These are phyloP conservation scores for Ectobius pallidus DNA, from an alignment of 2,888 invertebrate species.

Conservation along the genomic window DNA sequence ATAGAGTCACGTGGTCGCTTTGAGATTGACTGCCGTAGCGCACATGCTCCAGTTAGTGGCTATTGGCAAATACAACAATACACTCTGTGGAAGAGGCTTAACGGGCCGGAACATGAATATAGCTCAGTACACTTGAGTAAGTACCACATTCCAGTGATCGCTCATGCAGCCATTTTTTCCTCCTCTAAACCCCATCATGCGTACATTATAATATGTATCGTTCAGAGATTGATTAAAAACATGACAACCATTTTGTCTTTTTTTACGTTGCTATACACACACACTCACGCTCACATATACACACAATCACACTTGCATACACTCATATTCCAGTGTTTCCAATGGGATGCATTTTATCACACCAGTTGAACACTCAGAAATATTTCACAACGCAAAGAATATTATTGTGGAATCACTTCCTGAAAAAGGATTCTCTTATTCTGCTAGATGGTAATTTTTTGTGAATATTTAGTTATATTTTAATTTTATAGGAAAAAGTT, in stretches of 20 bases:
- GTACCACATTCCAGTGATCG: not conserved
- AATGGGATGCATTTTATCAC: too few species aligned
- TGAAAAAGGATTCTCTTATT: too few species aligned
- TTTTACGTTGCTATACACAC: too few species aligned
- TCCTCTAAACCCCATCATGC: not conserved
- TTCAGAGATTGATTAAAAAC: not conserved
- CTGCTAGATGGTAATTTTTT: too few species aligned
- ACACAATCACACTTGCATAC: too few species aligned
- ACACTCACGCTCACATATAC: too few species aligned
- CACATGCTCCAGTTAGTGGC: not conserved
- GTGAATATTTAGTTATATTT: too few species aligned
- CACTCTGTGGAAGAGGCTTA: not conserved
- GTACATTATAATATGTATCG: not conserved
- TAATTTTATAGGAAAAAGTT: too few species aligned
- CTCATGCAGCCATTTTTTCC: not conserved
- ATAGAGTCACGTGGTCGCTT: not conserved
- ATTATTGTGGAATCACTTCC: too few species aligned
- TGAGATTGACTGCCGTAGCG: not conserved
- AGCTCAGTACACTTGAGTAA: not conserved
- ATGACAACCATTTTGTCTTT: not conserved
- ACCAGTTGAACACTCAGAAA: too few species aligned
- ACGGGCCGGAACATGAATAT: not conserved
- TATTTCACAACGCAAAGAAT: too few species aligned
- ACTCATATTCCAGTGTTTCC: too few species aligned
- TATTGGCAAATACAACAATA: constrained; percentile 19